Percentiles rank a stretch among this genome's conserved stretches.
phyloP scores from a whole-genome alignment of 2,113 vertebrate species.

The Rallus limicola region DNA sequence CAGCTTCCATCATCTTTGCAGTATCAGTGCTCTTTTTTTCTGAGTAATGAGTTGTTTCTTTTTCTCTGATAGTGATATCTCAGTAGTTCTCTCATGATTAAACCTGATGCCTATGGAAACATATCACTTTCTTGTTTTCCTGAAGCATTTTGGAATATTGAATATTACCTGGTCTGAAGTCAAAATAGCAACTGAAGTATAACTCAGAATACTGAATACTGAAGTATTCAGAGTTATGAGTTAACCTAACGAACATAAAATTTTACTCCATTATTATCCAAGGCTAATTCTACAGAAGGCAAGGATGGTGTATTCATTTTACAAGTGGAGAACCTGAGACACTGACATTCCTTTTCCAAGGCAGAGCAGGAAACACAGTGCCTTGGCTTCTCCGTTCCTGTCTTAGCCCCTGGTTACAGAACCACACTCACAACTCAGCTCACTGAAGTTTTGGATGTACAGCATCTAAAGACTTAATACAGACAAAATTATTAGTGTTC shows the following conservation, averaged over 20 bases:
- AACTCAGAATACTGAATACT: neutral
- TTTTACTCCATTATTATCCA: neutral
- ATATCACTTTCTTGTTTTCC: neutral
- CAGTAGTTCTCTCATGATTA: neutral
- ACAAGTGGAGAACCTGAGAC: neutral
- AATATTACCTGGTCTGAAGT: neutral
- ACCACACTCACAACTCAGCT: neutral
- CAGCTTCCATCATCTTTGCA: neutral
- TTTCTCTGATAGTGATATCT: neutral
- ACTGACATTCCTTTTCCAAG: neutral
- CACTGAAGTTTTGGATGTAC: neutral
- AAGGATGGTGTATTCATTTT: neutral
- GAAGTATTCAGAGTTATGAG: neutral
- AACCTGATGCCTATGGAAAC: neutral
- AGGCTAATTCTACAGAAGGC: neutral
- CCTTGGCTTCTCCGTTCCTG: neutral
- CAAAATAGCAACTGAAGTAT: neutral
- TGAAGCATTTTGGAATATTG: rapidly evolving
- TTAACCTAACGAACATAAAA: neutral
- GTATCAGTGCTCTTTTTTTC: neutral
- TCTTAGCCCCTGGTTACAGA: neutral
- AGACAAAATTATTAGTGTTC: neutral
- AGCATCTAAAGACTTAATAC: neutral
- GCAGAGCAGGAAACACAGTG: neutral
- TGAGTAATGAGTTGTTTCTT: neutral